These are phyloP conservation scores for Chinchilla lanigera DNA, from an alignment of 2,113 vertebrate genomes.

Conservation along the genomic window DNA sequence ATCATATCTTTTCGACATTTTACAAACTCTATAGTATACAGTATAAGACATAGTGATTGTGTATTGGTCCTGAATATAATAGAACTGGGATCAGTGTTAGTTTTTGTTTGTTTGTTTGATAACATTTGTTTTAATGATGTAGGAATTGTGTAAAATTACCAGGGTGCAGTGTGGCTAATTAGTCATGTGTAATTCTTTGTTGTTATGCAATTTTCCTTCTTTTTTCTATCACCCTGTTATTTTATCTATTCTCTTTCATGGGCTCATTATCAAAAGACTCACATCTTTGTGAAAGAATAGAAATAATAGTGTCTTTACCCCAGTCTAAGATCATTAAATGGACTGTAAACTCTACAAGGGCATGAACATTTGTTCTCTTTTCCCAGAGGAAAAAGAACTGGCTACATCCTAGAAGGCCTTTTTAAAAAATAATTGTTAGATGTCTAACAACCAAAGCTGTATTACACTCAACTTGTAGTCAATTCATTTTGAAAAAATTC, in stretches of 20 bases:
- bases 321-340: background rate
- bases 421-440: background rate
- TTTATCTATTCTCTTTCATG: background rate
- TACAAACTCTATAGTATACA: background rate
- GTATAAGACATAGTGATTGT: background rate
- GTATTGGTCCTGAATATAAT: background rate
- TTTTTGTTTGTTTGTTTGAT: slow-evolving; percentile 28
- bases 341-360: background rate
- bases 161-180: background rate
- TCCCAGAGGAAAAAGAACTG: background rate
- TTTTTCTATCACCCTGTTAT: background rate
- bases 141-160: background rate
- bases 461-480: background rate
- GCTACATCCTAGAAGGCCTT: background rate
- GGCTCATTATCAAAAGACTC: background rate
- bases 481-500: background rate
- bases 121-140: background rate
- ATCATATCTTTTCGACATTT: slow-evolving; percentile 7
- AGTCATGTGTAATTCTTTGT: background rate
- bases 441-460: background rate
- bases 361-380: background rate
- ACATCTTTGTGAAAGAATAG: background rate
- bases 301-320: background rate
- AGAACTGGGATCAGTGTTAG: background rate
- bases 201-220: background rate